phyloP scores from a whole-genome alignment of 2,113 vertebrate genomes.

The Mus spicilegus region DNA sequence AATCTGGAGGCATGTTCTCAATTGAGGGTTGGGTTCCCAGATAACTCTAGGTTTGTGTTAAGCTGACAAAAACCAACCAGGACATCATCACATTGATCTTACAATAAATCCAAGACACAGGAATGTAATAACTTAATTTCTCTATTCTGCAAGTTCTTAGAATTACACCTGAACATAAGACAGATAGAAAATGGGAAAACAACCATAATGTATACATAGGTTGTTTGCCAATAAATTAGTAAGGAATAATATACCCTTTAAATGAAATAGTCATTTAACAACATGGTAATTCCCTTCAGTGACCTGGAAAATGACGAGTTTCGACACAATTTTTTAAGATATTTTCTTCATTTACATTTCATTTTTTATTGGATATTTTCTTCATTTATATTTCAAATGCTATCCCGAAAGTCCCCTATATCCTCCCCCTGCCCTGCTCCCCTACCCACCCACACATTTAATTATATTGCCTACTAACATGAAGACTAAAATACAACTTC shows the following conservation, averaged over 20 bases:
- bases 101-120: conserved; percentile 34
- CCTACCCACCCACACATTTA: not conserved
- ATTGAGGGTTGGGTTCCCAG: not conserved
- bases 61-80: not conserved
- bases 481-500: conserved; percentile 8
- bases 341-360: too few relatives aligned
- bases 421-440: too few relatives aligned
- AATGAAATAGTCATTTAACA: conserved; percentile 27
- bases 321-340: not conserved
- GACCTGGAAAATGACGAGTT: conserved; percentile 44
- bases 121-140: conserved; percentile 43
- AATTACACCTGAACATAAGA: conserved; percentile 1
- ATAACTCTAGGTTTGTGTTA: not conserved
- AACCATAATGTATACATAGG: not conserved
- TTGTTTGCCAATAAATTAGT: not conserved
- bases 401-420: too few relatives aligned
- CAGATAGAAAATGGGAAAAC: not conserved
- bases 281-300: conserved; percentile 32
- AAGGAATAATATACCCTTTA: not conserved
- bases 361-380: too few relatives aligned
- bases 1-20: not conserved
- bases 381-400: too few relatives aligned
- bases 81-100: conserved; percentile 39
- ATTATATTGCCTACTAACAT: conserved; percentile 10
- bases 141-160: not conserved